Conservation (phyloP, 2,113 vertebrate species). For the Colaptes auratus region DNA sequence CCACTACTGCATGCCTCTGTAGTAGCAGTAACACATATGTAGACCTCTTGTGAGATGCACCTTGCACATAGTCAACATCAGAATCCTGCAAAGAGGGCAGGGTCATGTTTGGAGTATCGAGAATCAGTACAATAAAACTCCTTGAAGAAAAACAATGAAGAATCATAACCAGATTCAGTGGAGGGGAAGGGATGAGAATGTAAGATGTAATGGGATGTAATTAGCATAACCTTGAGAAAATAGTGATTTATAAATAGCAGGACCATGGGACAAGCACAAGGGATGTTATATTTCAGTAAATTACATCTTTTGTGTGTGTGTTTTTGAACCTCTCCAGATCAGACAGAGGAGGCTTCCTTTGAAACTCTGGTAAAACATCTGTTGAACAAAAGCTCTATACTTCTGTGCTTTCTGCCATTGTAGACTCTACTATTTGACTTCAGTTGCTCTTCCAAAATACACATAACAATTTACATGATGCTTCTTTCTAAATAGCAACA, state of each 20-base stretch:
- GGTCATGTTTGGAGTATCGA: not conserved
- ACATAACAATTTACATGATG: not conserved
- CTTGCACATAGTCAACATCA: not conserved
- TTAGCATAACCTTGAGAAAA: not conserved
- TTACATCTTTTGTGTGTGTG: not conserved
- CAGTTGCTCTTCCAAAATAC: not conserved
- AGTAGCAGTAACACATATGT: not conserved
- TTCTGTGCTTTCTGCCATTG: not conserved
- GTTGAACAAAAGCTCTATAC: not conserved
- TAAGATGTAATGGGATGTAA: not conserved
- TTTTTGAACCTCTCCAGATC: slow-evolving; percentile 8
- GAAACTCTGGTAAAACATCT: not conserved
- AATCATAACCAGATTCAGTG: not conserved
- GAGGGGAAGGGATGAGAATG: not conserved
- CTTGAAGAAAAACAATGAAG: not conserved
- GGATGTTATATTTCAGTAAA: not conserved
- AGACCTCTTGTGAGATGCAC: not conserved
- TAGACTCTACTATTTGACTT: not conserved
- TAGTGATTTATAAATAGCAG: not conserved
- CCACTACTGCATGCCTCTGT: not conserved
- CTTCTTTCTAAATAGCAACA: not conserved
- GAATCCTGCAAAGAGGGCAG: not conserved
- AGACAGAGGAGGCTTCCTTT: not conserved
- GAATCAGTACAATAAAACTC: not conserved
- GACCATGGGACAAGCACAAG: not conserved